Conservation (phyloP, 2,888 invertebrate genomes). For the Drosophila lutescens region DNA sequence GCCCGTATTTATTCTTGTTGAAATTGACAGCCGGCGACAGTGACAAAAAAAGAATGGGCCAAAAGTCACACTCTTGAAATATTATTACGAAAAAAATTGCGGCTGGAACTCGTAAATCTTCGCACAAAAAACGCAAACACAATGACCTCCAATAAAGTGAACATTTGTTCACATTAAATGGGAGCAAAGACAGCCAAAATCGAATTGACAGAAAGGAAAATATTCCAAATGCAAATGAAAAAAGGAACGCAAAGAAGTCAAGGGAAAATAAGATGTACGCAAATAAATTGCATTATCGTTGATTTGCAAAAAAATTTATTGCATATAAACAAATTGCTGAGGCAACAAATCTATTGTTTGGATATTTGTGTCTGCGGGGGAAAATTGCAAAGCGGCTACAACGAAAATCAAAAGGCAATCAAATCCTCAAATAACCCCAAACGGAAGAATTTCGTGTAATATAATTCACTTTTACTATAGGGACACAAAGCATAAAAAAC, state of each 20-base stretch:
- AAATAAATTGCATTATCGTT: conserved; percentile 76
- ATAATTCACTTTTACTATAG: conserved; percentile 51
- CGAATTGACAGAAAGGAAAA: conserved; percentile 32
- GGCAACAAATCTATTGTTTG: conserved; percentile 69
- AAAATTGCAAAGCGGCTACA: conserved; percentile 27
- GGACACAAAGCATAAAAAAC: conserved; percentile 36
- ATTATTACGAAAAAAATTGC: conserved; percentile 18
- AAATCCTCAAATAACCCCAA: conserved; percentile 52
- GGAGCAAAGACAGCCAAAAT: conserved; percentile 3
- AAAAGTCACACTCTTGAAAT: conserved; percentile 17
- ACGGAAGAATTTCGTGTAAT: conserved; percentile 34
- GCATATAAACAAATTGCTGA: conserved; percentile 76
- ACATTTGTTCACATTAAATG: conserved; percentile 52
- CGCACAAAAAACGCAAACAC: conserved; percentile 40
- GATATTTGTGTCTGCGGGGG: conserved; percentile 26
- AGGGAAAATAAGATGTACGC: conserved; percentile 35
- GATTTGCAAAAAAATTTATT: conserved; percentile 73
- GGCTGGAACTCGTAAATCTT: conserved; percentile 58
- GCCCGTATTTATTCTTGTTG: conserved; percentile 21
- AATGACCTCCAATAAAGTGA: conserved; percentile 53
- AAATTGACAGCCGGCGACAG: conserved; percentile 9
- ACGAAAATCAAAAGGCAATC: conserved; percentile 63
- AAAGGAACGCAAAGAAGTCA: conserved; percentile 40
- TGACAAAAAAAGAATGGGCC: neutral
- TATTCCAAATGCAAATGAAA: conserved; percentile 54